Evolutionary conservation across 2,888 invertebrate genomes (phyloP).

Genomic region (Itoplectis maculator): DNA sequence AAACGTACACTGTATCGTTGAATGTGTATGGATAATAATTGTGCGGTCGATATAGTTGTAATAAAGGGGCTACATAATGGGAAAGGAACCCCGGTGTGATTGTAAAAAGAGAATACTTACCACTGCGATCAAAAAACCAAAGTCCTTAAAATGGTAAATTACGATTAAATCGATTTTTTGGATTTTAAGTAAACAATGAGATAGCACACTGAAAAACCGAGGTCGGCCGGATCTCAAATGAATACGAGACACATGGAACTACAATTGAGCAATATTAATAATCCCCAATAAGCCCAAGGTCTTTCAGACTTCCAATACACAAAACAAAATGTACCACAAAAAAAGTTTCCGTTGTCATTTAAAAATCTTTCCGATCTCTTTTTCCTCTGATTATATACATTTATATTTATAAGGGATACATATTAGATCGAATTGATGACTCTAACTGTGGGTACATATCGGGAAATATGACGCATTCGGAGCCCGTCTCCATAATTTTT

Average conservation of each 20-base stretch:
- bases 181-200: slow-evolving; percentile 14
- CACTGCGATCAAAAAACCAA: not conserved
- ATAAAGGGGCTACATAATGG: slow-evolving; percentile 4
- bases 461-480: too few species aligned
- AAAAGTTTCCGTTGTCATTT: not conserved
- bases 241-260: not conserved
- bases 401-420: too few species aligned
- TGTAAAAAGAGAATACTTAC: not conserved
- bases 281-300: slow-evolving; percentile 10
- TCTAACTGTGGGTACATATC: too few species aligned
- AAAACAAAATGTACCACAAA: not conserved
- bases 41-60: slow-evolving; percentile 16
- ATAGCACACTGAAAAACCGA: slow-evolving; percentile 21
- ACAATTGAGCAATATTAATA: slow-evolving; percentile 14
- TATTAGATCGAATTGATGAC: too few species aligned
- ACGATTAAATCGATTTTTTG: not conserved
- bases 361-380: slow-evolving; percentile 7
- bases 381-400: slow-evolving; percentile 14
- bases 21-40: slow-evolving; percentile 37
- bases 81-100: not conserved
- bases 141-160: not conserved
- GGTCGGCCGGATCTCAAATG: slow-evolving; percentile 39
- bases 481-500: too few species aligned
- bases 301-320: slow-evolving; percentile 9
- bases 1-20: slow-evolving; percentile 30